A percentile compares a stretch with the other conserved stretches of the same genome.
These are phyloP conservation scores for Tholera decimalis DNA, from an alignment of 2,888 invertebrate genomes.

Conservation along the genomic window DNA sequence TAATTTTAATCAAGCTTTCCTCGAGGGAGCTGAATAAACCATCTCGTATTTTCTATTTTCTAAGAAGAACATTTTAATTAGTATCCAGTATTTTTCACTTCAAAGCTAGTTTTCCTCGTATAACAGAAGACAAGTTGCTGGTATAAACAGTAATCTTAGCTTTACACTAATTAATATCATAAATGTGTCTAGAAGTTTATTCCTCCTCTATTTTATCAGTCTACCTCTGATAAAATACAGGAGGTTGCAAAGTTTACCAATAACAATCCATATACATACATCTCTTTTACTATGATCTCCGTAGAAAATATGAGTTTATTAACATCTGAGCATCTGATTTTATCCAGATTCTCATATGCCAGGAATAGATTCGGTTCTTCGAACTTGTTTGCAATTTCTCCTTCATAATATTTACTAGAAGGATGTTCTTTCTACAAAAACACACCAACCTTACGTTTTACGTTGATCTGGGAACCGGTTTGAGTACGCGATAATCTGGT, in stretches of 20 bases:
- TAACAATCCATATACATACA: conserved; percentile 1
- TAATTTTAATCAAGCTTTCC: background rate
- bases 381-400: background rate
- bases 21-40: background rate
- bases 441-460: no score
- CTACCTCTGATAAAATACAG: no score
- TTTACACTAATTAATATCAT: conserved; percentile 28
- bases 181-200: conserved; percentile 5
- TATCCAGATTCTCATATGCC: conserved; percentile 18
- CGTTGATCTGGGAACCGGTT: no score
- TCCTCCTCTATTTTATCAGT: conserved; percentile 11
- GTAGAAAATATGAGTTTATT: conserved; percentile 9
- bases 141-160: conserved; percentile 22
- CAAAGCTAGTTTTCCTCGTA: background rate
- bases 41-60: background rate
- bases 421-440: no score
- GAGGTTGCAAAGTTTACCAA: conserved; percentile 2
- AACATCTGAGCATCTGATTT: conserved; percentile 17
- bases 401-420: conserved; percentile 3
- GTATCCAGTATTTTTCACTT: background rate
- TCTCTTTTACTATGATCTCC: conserved; percentile 1
- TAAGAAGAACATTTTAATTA: conserved; percentile 18
- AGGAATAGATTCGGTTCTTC: conserved; percentile 13
- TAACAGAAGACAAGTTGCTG: conserved; percentile 9
- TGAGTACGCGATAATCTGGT: no score